These are phyloP conservation scores for Turritopsis dohrnii DNA, from an alignment of 30 jellyfish, hydroid and myxozoan genomes.

Conservation along the genomic window DNA sequence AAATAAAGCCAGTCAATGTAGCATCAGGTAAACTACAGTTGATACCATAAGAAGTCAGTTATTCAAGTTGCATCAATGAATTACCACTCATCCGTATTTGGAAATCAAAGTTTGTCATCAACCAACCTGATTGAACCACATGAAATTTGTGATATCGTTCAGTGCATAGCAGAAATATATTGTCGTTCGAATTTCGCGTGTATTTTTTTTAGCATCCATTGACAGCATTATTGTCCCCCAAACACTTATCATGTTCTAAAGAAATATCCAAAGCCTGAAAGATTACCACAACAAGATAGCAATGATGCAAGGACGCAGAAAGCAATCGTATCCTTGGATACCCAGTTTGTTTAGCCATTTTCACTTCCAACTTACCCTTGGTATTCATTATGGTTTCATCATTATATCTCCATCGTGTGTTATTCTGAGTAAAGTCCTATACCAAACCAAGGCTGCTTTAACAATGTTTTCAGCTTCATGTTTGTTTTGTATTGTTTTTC, in stretches of 20 bases:
- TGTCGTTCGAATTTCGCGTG: not conserved
- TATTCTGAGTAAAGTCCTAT: not conserved
- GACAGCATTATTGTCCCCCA: not conserved
- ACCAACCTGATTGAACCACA: not conserved
- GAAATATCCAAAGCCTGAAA: not conserved
- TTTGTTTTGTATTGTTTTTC: not conserved
- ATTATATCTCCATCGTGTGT: not conserved
- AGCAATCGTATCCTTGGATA: not conserved
- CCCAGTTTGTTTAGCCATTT: not conserved
- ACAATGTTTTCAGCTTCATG: not conserved
- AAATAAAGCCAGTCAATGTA: too few species aligned
- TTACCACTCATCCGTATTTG: not conserved
- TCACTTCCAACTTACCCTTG: not conserved
- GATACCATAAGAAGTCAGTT: too few species aligned
- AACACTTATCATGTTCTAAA: not conserved
- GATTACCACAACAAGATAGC: not conserved
- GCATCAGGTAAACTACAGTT: too few species aligned
- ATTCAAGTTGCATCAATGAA: too few species aligned
- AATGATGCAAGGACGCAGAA: not conserved
- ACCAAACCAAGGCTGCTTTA: not conserved
- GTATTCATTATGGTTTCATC: not conserved
- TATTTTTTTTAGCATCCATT: not conserved
- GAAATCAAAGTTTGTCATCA: not conserved
- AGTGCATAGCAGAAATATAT: not conserved
- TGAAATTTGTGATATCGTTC: not conserved